These are phyloP conservation scores for Damaliscus lunatus DNA, from an alignment of 2,113 vertebrate species.

Conservation along the genomic window DNA sequence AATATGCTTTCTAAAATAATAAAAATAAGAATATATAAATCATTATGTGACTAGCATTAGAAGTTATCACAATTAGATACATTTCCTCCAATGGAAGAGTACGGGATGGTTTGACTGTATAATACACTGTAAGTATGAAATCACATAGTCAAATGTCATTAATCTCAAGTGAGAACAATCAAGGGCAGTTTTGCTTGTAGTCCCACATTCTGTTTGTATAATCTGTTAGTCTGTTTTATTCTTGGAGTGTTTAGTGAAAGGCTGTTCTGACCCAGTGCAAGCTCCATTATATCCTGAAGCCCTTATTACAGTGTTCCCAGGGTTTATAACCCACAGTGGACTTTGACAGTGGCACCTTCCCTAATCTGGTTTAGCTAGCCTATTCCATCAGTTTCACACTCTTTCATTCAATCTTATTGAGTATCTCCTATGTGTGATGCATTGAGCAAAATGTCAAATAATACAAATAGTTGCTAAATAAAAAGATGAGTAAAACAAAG, in stretches of 20 bases:
- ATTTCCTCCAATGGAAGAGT: not conserved
- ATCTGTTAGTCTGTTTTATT: not conserved
- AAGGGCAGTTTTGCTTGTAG: not conserved
- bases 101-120: not conserved
- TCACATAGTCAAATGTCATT: not conserved
- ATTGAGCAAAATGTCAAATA: not conserved
- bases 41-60: not conserved
- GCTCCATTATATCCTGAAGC: not conserved
- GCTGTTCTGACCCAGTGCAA: not conserved
- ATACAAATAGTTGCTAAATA: not conserved
- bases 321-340: constrained; percentile 4
- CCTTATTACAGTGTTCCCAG: constrained; percentile 3
- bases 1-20: not conserved
- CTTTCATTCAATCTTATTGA: not conserved
- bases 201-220: not conserved
- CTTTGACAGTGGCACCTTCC: not conserved
- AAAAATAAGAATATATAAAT: not conserved
- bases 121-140: not conserved
- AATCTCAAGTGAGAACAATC: not conserved
- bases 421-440: not conserved
- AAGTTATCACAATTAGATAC: not conserved
- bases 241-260: not conserved
- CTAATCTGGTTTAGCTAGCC: not conserved
- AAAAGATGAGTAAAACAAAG: not conserved
- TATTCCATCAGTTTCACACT: not conserved